phyloP scores from a whole-genome alignment of 1,140 invertebrate genomes.

The Asobara japonica region DNA sequence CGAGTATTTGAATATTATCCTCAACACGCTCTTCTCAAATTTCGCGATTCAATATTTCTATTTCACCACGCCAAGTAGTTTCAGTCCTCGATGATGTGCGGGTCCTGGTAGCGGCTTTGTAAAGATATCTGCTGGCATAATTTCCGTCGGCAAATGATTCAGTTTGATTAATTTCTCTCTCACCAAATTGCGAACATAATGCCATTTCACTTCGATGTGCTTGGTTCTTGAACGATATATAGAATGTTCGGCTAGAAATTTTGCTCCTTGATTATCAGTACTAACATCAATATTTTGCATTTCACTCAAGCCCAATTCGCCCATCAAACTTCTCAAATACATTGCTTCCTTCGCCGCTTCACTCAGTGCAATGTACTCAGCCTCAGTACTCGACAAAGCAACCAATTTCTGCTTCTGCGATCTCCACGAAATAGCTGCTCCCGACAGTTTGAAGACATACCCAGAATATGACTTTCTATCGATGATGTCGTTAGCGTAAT shows the following conservation, averaged over 20 bases:
- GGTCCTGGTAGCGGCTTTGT: background rate
- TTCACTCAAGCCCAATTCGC: background rate
- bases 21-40: too few species aligned
- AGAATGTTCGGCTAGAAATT: background rate
- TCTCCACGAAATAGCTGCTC: slow-evolving; percentile 4
- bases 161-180: background rate
- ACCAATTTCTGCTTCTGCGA: background rate
- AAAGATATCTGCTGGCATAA: background rate
- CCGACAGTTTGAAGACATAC: background rate
- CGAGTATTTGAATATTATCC: too few species aligned
- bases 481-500: background rate
- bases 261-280: background rate
- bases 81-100: too few species aligned
- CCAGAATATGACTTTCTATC: slow-evolving; percentile 19
- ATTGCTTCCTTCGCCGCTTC: background rate
- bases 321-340: background rate
- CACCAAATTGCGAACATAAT: background rate
- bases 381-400: background rate
- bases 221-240: background rate
- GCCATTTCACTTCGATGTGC: background rate
- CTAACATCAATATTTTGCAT: background rate
- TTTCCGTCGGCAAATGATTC: background rate
- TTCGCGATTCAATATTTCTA: too few species aligned
- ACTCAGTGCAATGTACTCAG: background rate
- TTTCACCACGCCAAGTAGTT: too few species aligned